Conservation (phyloP, 2,797 vertebrate genomes). For the Schizopygopsis pylzovi region DNA sequence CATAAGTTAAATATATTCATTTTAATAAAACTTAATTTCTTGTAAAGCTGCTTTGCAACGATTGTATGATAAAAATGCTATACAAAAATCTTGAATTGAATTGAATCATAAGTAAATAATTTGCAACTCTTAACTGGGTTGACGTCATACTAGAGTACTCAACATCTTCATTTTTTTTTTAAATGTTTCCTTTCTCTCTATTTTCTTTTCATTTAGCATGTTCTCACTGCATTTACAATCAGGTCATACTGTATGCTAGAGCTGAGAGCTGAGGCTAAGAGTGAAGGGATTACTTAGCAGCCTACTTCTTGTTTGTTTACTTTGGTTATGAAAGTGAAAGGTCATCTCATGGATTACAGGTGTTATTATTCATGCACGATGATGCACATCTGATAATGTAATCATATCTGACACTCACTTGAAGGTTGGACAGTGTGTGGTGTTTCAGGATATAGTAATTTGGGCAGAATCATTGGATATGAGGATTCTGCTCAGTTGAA, state of each 20-base stretch:
- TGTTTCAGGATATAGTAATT: constrained; percentile 11
- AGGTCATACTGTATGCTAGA: constrained; percentile 31
- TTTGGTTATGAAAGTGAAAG: constrained; percentile 8
- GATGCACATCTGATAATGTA: constrained; percentile 33
- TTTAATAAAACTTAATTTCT: no score
- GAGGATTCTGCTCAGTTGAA: constrained; percentile 50
- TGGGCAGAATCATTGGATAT: constrained; percentile 44
- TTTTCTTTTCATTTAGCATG: constrained; percentile 69
- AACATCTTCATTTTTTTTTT: neutral
- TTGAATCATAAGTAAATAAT: constrained; percentile 66
- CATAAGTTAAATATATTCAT: no score
- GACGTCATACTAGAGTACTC: constrained; percentile 15
- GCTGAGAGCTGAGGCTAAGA: constrained; percentile 7
- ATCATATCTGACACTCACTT: constrained; percentile 22
- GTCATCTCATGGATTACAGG: constrained; percentile 23
- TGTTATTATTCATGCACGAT: constrained; percentile 23
- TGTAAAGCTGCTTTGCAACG: no score
- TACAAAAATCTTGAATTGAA: no score
- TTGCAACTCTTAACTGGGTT: constrained; percentile 53
- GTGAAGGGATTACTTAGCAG: constrained; percentile 8
- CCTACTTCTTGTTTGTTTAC: constrained; percentile 37
- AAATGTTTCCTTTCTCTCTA: constrained; percentile 41
- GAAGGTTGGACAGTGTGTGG: constrained; percentile 20
- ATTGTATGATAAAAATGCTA: no score
- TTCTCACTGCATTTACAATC: constrained; percentile 22